Evolutionary conservation across 1,140 invertebrate genomes (phyloP), one percentile per base, ranked within the genome.

Genomic region (Parapsyche elsis): DNA sequence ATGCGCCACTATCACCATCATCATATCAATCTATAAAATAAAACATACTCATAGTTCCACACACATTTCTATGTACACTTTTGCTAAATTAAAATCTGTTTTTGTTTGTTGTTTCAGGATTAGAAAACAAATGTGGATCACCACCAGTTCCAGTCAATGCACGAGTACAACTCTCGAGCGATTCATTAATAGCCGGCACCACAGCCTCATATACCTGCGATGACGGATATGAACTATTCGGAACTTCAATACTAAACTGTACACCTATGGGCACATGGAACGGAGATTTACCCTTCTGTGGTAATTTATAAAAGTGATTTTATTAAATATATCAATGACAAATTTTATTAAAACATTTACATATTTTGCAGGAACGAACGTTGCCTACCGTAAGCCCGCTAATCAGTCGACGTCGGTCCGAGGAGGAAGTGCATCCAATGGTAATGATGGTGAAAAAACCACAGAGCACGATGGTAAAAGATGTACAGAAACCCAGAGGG

Each of bases 391-490:
- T 67, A 96, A 96, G 86, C 96, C 95, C 0, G 92, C 95, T 0
- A 97, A 97, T 87, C 95, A 97, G 86, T 97, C 95, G 67, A 96
- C 95, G 0, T 94, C 95, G 0, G 94, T 95, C 0, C 90, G 95
- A 57, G 95, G 94, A 0, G 96, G 95, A 10, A 91, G 91, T 9
- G 92, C 95, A 0, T 89, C 90, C 45, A 96, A 96, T 85, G 96
- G 94, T 0, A 97, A 97, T 85, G 95, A 97, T 84, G 96, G 96
- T 0, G 94, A 94, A 85, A 91, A 90, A 84, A 93, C 92, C 80
- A 95, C 94, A 0, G 93, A 96, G 74, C 95, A 97, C 84, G 95
- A 97, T 84, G 94, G 94, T 0, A 94, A 94, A 84, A 89, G 94
- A 79, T 97, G 96, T 86, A 95, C 95, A 0, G 95, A 97, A 87